Conservation (phyloP, 2,113 vertebrate genomes). For the Macheiramphus alcinus region DNA sequence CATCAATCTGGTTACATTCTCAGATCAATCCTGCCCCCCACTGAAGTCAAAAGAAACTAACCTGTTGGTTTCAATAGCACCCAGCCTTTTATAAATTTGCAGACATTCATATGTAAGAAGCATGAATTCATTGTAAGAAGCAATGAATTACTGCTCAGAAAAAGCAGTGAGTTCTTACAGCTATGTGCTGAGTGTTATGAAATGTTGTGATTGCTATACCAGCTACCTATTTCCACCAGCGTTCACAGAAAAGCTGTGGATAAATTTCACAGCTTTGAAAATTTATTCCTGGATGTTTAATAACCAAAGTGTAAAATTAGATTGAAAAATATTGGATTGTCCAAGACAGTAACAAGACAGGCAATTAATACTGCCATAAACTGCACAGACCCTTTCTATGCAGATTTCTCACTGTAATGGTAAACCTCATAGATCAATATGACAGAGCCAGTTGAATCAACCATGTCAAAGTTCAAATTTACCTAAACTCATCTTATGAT, state of each 20-base stretch:
- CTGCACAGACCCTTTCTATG: background rate
- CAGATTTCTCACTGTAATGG: background rate
- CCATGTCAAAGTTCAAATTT: background rate
- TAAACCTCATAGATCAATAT: background rate
- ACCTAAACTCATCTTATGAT: background rate
- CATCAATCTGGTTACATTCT: background rate
- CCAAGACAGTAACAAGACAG: background rate
- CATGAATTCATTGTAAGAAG: background rate
- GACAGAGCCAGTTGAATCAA: background rate
- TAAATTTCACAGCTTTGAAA: background rate
- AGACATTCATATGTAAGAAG: conserved; percentile 7
- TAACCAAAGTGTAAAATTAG: background rate
- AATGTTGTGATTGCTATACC: background rate
- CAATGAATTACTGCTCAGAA: background rate
- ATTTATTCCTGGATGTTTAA: background rate
- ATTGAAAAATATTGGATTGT: background rate
- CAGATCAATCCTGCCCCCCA: conserved; percentile 28
- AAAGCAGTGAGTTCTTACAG: background rate
- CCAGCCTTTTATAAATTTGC: conserved; percentile 24
- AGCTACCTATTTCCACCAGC: background rate
- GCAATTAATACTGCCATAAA: background rate
- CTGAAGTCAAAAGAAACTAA: conserved; percentile 43
- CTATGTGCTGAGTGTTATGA: background rate
- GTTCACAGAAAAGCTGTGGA: background rate
- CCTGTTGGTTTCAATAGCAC: conserved; percentile 23